Conservation (phyloP, 2,888 invertebrate species). For the Drosophila kokeensis region DNA sequence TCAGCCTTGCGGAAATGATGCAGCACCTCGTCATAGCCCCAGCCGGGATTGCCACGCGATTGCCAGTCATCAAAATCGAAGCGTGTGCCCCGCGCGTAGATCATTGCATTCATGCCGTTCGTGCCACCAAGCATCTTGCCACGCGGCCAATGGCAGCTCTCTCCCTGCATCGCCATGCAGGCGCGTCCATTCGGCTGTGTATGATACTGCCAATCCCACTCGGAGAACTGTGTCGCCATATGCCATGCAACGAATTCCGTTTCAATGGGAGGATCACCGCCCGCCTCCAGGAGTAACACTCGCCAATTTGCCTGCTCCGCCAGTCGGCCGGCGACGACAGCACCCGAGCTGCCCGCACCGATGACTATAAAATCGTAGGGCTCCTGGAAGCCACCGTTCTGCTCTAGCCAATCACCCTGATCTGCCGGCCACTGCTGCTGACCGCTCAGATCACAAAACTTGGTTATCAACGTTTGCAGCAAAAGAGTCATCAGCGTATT, state of each 20-base stretch:
- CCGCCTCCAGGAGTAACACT: conserved; percentile 92
- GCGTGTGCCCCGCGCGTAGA: conserved; percentile 88
- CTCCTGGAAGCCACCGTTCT: conserved; percentile 50
- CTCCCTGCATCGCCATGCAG: conserved; percentile 83
- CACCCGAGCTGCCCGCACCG: conserved; percentile 88
- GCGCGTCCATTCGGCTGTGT: conserved; percentile 83
- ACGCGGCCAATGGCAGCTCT: conserved; percentile 86
- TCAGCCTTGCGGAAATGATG: conserved; percentile 93
- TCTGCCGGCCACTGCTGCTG: conserved; percentile 87
- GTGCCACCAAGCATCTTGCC: conserved; percentile 90
- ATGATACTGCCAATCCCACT: conserved; percentile 84
- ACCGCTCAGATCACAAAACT: conserved; percentile 87
- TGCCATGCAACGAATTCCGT: conserved; percentile 84
- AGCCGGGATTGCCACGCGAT: conserved; percentile 87
- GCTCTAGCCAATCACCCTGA: conserved; percentile 73
- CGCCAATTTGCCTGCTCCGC: conserved; percentile 91
- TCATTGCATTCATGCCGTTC: conserved; percentile 89
- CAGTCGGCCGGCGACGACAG: conserved; percentile 88
- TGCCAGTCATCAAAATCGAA: conserved; percentile 90
- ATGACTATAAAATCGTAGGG: conserved; percentile 87
- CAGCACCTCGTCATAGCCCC: conserved; percentile 91
- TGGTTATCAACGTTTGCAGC: conserved; percentile 87
- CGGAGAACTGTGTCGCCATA: conserved; percentile 83
- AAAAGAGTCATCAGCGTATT: conserved; percentile 87
- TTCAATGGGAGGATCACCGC: conserved; percentile 88